A percentile compares a stretch with the other conserved stretches of the same genome.
Evolutionary conservation across 2,888 invertebrate species (phyloP).

Genomic region (Drosophila helvetica): DNA sequence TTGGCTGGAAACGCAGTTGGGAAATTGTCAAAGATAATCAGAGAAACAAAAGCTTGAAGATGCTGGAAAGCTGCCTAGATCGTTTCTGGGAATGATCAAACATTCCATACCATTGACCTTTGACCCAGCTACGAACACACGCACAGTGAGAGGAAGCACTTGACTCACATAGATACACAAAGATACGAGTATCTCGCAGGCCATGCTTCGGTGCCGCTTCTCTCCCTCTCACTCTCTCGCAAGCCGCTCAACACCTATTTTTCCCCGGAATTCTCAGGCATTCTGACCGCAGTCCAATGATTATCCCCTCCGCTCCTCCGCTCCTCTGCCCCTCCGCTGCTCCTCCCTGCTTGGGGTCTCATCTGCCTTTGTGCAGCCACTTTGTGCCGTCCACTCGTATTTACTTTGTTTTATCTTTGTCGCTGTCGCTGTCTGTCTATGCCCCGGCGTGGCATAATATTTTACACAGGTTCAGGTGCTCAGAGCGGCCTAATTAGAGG

Average conservation of each 20-base stretch:
- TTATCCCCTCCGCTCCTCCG: slow-evolving; percentile 13
- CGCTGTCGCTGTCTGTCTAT: slow-evolving; percentile 27
- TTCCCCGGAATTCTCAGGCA: slow-evolving; percentile 35
- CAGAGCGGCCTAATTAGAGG: slow-evolving; percentile 57
- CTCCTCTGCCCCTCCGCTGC: neutral
- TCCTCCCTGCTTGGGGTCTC: neutral
- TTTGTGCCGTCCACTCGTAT: slow-evolving; percentile 19
- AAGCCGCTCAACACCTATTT: slow-evolving; percentile 40
- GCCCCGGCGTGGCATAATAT: slow-evolving; percentile 33
- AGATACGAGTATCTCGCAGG: slow-evolving; percentile 29
- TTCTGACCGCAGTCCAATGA: slow-evolving; percentile 46
- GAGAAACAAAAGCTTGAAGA: neutral
- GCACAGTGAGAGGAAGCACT: neutral
- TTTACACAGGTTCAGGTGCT: slow-evolving; percentile 55
- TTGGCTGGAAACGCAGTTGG: neutral
- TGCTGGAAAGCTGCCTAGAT: slow-evolving; percentile 16
- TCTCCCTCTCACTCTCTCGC: too few species aligned
- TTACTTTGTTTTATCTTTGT: slow-evolving; percentile 45
- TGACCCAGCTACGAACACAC: slow-evolving; percentile 45
- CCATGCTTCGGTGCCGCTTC: slow-evolving; percentile 25
- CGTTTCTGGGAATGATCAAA: slow-evolving; percentile 11
- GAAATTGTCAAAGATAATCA: slow-evolving; percentile 6
- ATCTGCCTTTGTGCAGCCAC: slow-evolving; percentile 11
- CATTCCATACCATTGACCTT: slow-evolving; percentile 48
- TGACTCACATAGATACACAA: slow-evolving; percentile 30